Conservation (phyloP, 2,797 vertebrate genomes). For the Enteromius unitaeniatus region DNA sequence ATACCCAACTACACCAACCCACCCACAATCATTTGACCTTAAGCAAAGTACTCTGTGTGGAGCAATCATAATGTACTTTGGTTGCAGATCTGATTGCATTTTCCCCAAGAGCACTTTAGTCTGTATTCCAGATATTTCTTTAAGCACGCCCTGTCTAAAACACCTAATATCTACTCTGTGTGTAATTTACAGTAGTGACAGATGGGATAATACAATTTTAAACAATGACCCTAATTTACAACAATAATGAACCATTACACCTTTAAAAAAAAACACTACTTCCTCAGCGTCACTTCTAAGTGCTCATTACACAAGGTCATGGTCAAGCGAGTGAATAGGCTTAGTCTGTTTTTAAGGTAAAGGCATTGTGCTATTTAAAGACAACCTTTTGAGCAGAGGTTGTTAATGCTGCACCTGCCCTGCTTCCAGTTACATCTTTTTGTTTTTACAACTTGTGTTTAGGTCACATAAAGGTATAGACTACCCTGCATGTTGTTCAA, state of each 20-base stretch:
- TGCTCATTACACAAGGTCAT: slow-evolving; percentile 40
- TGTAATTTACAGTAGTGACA: not conserved
- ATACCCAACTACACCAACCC: not conserved
- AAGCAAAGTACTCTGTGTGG: not conserved
- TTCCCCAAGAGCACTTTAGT: not conserved
- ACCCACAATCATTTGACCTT: not conserved
- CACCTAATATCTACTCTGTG: not conserved
- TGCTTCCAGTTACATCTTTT: not conserved
- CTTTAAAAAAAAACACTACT: not conserved
- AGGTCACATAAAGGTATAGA: not conserved
- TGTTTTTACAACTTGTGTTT: not conserved
- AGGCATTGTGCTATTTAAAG: slow-evolving; percentile 46
- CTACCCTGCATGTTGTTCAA: not conserved
- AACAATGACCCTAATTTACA: slow-evolving; percentile 16
- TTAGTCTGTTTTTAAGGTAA: slow-evolving; percentile 23
- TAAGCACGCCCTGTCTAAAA: not conserved
- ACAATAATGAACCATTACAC: slow-evolving; percentile 2
- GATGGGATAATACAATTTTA: not conserved
- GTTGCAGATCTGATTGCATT: not conserved
- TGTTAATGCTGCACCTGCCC: not conserved
- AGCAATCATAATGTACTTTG: not conserved
- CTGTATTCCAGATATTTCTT: not conserved
- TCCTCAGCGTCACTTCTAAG: slow-evolving; percentile 27
- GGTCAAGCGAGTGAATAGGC: not conserved
- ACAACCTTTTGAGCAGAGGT: not conserved